Base-by-base conservation (phyloP, 2,797 vertebrate genomes). In the Poeciliopsis infans region DNA sequence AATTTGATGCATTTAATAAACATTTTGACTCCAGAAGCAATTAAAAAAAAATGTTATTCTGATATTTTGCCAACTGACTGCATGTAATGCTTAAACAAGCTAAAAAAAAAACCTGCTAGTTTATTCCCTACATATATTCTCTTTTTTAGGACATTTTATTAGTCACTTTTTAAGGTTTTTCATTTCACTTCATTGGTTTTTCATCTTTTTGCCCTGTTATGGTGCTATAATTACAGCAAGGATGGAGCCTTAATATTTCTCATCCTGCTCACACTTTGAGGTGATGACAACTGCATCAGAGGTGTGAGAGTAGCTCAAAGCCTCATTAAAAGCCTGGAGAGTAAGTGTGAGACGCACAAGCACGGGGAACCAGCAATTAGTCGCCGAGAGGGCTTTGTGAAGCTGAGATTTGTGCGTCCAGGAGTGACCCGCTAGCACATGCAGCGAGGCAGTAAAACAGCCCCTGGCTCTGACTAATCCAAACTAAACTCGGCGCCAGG, bases 221-320 rank as follows among this genome's bases (percentile, higher is more conserved):
- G 79, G 72, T 89, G 61, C 78, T 79, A 74, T 57, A 77, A 87
- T 87, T 87, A 79, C 13, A 59, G 73, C 76, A 72, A 55, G 20
- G 72, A 85, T 43, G 61, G 13, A 39, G 13, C 47, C 69, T n/a
- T 7, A 47, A 64, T 4, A 13, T 31, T 80, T 85, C 74, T 75
- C 31, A 74, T 49, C 25, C 46, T 10, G 47, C 51, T 86, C 78
- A 53, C 71, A 53, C 20, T 75, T 72, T 51, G 39, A 13, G 64
- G 79, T 12, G 84, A 83, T 80, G 80, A 89, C 72, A 88, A 77
- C 80, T 85, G 86, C 83, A 94, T 93, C 88, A 79, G 83, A 91
- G 86, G 89, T 88, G 88, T 85, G 83, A 83, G 76, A 92, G 88
- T 76, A 87, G 81, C 77, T 77, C 64, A 7, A 59, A 85, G 75